Evolutionary conservation across 2,888 invertebrate genomes (phyloP).

Genomic region (Didymodactylos carnosus): DNA sequence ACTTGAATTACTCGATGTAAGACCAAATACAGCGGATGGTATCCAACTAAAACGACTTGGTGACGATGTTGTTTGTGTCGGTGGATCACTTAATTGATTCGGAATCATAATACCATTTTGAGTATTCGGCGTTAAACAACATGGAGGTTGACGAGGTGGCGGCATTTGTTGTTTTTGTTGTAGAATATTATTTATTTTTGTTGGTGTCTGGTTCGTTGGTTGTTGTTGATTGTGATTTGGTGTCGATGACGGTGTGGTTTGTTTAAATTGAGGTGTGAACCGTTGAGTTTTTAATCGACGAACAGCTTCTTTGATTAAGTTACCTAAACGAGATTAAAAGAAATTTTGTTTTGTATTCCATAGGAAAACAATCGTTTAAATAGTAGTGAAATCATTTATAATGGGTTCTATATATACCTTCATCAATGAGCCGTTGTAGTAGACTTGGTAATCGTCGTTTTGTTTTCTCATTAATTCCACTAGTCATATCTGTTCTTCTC

Average conservation of each 20-base stretch:
- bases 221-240: too few species aligned
- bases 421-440: not conserved
- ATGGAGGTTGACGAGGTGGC: not conserved
- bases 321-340: too few species aligned
- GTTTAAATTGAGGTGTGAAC: not conserved
- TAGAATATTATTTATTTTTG: not conserved
- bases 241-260: too few species aligned
- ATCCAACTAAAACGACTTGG: not conserved
- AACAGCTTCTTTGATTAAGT: not conserved
- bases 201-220: not conserved
- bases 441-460: not conserved
- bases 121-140: too few species aligned
- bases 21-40: not conserved
- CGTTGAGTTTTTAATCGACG: not conserved
- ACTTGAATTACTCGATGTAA: not conserved
- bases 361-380: too few species aligned
- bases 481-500: too few species aligned
- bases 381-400: too few species aligned
- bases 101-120: not conserved
- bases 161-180: not conserved
- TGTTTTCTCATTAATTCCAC: not conserved
- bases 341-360: too few species aligned
- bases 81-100: not conserved
- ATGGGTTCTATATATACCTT: too few species aligned
- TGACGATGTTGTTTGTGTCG: not conserved